Percentiles rank a stretch among this genome's conserved stretches.
Conservation (phyloP, 2,113 vertebrate species). For the Cinclus mexicanus region DNA sequence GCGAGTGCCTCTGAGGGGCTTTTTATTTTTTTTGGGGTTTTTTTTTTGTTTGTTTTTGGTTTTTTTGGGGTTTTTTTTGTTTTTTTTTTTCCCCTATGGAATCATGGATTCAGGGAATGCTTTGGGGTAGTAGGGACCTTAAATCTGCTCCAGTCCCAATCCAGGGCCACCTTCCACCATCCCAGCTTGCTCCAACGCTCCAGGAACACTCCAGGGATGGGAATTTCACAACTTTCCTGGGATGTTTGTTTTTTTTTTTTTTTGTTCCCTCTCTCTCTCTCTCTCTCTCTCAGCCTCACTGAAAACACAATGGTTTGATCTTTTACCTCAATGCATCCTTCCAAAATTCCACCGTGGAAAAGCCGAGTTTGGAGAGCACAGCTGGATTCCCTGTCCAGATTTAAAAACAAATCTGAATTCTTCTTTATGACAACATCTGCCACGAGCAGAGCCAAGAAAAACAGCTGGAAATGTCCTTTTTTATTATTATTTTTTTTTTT, state of each 20-base stretch:
- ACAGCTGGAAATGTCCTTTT: rapidly evolving
- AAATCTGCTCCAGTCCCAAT: not conserved
- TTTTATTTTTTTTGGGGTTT: not conserved
- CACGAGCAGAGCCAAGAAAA: not conserved
- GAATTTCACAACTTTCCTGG: not conserved
- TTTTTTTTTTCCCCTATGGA: not conserved
- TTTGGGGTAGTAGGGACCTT: not conserved
- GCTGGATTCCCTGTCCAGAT: not conserved
- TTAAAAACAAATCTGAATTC: not conserved
- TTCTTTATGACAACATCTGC: not conserved
- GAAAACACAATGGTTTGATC: not conserved
- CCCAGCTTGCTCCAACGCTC: not conserved
- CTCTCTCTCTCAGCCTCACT: not conserved
- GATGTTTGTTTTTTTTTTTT: not conserved
- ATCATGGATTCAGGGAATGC: not conserved
- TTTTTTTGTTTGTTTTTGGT: too few relatives aligned
- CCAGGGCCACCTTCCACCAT: not conserved
- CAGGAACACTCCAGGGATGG: not conserved
- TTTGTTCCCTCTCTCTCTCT: too few relatives aligned
- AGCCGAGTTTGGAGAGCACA: not conserved
- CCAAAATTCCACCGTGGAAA: not conserved
- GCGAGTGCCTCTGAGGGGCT: not conserved
- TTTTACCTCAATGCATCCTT: rapidly evolving
- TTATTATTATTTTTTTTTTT: not conserved
- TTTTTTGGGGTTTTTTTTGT: too few relatives aligned